Conservation (phyloP, 1,140 invertebrate genomes). For the Asbolus verrucosus region DNA sequence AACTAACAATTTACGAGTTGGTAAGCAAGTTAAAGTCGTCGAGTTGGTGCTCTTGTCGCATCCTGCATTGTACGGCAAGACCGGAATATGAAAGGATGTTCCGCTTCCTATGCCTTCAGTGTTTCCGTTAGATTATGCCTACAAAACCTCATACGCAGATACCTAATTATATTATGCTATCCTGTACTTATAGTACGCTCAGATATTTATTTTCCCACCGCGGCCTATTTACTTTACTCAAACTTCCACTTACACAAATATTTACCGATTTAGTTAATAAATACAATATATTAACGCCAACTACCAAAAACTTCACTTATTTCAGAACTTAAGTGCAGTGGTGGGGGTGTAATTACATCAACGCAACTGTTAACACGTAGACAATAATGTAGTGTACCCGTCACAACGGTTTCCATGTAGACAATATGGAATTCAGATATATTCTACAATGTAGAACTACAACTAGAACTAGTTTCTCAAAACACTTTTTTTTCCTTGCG, state of each 20-base stretch:
- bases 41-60: conserved; percentile 47
- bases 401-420: too few relatives aligned
- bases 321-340: too few relatives aligned
- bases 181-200: conserved; percentile 33
- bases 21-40: conserved; percentile 46
- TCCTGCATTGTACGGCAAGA: conserved; percentile 48
- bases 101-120: conserved; percentile 51
- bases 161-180: conserved; percentile 44
- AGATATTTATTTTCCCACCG: conserved; percentile 29
- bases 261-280: conserved; percentile 37
- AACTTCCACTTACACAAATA: conserved; percentile 22
- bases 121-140: conserved; percentile 52
- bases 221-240: conserved; percentile 24
- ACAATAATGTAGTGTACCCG: too few relatives aligned
- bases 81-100: conserved; percentile 52
- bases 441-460: too few relatives aligned
- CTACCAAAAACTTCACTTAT: conserved; percentile 14
- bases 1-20: conserved; percentile 47
- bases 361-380: too few relatives aligned
- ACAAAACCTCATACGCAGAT: conserved; percentile 46
- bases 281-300: conserved; percentile 25
- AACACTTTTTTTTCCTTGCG: too few relatives aligned
- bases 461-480: too few relatives aligned
- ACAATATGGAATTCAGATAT: too few relatives aligned
- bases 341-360: too few relatives aligned